Evolutionary conservation across 2,797 vertebrate species (phyloP).

Genomic region (Anguilla anguilla): DNA sequence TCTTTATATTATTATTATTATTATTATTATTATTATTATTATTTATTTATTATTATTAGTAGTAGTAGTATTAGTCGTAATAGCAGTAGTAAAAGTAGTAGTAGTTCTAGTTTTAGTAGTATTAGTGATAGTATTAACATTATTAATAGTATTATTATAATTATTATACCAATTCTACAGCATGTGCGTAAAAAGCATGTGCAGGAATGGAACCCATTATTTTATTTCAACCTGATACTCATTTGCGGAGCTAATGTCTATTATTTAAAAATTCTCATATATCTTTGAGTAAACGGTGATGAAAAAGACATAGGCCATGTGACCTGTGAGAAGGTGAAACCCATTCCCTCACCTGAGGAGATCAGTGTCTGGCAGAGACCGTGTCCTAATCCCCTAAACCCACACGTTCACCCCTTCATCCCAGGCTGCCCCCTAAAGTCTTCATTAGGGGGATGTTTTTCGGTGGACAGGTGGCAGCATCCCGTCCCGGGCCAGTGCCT

Average conservation of each 20-base stretch:
- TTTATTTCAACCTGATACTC: neutral
- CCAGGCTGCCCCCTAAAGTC: constrained; percentile 50
- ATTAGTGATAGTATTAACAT: neutral
- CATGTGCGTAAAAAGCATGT: neutral
- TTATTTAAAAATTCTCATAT: neutral
- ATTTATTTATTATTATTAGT: no score
- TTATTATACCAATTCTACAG: neutral
- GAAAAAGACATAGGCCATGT: neutral
- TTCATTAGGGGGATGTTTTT: constrained; percentile 52
- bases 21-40: no score
- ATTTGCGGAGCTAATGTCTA: neutral
- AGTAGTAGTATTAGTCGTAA: neutral
- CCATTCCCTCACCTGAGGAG: constrained; percentile 31
- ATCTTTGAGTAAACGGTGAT: neutral
- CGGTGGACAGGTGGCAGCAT: constrained; percentile 60
- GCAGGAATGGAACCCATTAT: neutral
- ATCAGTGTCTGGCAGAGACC: constrained; percentile 26
- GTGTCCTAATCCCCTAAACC: constrained; percentile 49
- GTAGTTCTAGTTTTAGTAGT: neutral
- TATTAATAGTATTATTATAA: neutral
- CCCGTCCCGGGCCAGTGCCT: constrained; percentile 43
- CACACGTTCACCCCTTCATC: constrained; percentile 49
- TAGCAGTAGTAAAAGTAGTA: no score
- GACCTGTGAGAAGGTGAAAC: neutral
- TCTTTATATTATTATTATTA: no score